Base-by-base conservation (phyloP, 2,113 vertebrate genomes). In the Xenus cinereus region DNA sequence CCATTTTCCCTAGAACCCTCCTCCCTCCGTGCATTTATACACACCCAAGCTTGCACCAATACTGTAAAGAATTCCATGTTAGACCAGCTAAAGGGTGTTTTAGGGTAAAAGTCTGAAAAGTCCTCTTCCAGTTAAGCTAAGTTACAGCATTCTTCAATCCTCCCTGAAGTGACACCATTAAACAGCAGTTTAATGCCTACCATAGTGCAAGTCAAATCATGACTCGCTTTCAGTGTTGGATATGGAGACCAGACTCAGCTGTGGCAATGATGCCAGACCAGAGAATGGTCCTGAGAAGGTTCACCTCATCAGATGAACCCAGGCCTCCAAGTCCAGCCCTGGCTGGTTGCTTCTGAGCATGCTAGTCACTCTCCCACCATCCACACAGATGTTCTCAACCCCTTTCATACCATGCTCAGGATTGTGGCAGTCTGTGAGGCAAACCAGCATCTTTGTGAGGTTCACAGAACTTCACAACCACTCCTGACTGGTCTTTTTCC, bases 341-440 rank as follows among this genome's bases (percentile, higher is more conserved):
- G 7, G 8, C 9, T 66, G 32, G 9, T 19, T 78, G 23, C 17
- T 86, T 23, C 35, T 53, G 12, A 41, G 13, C 35, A 14, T 48
- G 48, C 19, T 62, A 19, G 13, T 59, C 39, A 50, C 30, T 51
- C 21, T 56, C 8, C 8, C 13, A 4, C 3, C 0, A 0, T 45
- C 32, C 16, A 37, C 24, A 26, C 0, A 4, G 41, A 8, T n/a
- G 20, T 48, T 53, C 53, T 77, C 48, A 79, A 51, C 2, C 1
- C 4, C 12, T 79, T 69, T 48, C 45, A 15, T 24, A 63, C 17
- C 9, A 23, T 16, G 7, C 9, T 39, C 4, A 2, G 24, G 41
- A 73, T 1, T 50, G 16, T 18, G 23, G 24, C 32, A 84, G 23
- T 11, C 56, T 67, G 30, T 43, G 32, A 87, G 35, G 14, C 35